Evolutionary conservation across 2,113 vertebrate species (phyloP), one percentile per base, ranked within the genome.

Genomic region (Probosciger aterrimus): DNA sequence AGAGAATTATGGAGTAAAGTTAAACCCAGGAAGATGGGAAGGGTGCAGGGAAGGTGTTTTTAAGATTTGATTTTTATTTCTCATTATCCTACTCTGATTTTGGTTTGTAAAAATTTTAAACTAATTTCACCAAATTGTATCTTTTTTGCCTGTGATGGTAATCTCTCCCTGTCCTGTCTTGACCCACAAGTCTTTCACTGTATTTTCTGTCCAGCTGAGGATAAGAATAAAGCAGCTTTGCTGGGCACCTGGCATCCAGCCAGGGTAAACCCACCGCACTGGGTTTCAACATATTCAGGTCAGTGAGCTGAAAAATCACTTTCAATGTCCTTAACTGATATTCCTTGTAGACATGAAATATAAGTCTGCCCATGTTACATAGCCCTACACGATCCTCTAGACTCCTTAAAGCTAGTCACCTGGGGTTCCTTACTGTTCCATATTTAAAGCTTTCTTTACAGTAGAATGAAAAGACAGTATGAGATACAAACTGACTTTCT

Each of bases 11-110:
- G 19, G 9, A 84, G 9, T 57, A 27, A 78, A 70, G 11, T 2
- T 47, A 22, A 63, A 31, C 14, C 10, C 0, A 0, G n/a, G 14
- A 57, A 49, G 11, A 77, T 28, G 17, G 3, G 6, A 47, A 17
- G 18, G 4, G 15, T 57, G 28, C 6, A 6, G 15, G 23, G 6
- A 65, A 39, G 7, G 7, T 31, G 4, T 46, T 52, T 17, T 17
- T 52, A 52, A 73, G 14, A n/a, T 67, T 85, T 52, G 8, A 5
- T 33, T 79, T 14, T n/a, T 8, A 6, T 46, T 79, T 59, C 43
- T 52, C 28, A 79, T 44, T 59, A n/a, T 16, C 27, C 18, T 37
- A 70, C 46, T 79, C 33, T 79, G 44, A 33, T 59, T 71, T 71
- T n/a, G 57, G 25, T 15, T n/a, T 16, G 19, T 65, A 39, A 46